A percentile compares a stretch with the other conserved stretches of the same genome.
These are phyloP conservation scores for Coenonympha glycerion DNA, from an alignment of 2,888 invertebrate species.

Conservation along the genomic window DNA sequence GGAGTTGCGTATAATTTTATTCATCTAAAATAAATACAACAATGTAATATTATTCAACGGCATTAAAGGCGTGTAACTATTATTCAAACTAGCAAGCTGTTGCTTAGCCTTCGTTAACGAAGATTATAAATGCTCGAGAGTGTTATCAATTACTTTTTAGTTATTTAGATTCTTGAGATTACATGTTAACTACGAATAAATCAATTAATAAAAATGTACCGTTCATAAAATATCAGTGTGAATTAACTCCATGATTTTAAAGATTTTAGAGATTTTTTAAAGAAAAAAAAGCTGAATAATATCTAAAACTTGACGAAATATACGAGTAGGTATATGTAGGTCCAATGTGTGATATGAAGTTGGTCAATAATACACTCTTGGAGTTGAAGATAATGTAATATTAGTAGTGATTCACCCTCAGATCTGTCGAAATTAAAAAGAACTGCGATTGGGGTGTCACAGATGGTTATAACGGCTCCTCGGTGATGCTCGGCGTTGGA, in stretches of 20 bases:
- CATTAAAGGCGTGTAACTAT: neutral
- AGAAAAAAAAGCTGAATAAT: no score
- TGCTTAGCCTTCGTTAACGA: neutral
- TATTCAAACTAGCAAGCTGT: neutral
- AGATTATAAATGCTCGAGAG: neutral
- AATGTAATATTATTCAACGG: neutral
- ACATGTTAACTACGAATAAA: no score
- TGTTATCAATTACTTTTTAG: no score
- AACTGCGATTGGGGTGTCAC: constrained; percentile 64
- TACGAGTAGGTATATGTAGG: neutral
- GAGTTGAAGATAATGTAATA: constrained; percentile 5
- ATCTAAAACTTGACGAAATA: no score
- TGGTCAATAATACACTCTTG: neutral
- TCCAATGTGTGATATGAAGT: neutral
- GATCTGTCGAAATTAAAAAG: constrained; percentile 66
- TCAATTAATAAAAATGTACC: no score
- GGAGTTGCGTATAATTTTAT: constrained; percentile 3
- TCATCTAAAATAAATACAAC: neutral
- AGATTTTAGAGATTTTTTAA: no score
- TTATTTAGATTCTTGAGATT: no score
- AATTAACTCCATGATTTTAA: no score
- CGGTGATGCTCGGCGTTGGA: constrained; percentile 41
- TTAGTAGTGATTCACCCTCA: constrained; percentile 53
- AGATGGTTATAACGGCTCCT: constrained; percentile 67
- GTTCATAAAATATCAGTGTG: no score